Evolutionary conservation across 2,888 invertebrate species (phyloP).

Genomic region (Xestoiulus laeticollis): DNA sequence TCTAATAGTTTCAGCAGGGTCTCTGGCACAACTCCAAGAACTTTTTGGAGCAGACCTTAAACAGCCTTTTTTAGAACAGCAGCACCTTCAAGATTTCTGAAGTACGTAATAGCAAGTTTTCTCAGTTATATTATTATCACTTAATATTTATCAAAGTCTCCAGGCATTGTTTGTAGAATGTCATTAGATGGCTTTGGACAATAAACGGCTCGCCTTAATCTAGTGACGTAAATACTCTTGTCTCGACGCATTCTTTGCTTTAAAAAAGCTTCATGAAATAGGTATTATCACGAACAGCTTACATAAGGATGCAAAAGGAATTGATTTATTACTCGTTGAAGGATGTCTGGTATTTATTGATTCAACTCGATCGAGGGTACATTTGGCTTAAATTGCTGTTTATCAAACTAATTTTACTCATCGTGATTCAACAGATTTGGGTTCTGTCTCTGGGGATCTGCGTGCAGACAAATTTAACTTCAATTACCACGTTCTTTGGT

Average conservation of each 20-base stretch:
- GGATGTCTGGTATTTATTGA: background rate
- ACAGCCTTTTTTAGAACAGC: no score
- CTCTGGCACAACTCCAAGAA: no score
- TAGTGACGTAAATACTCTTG: background rate
- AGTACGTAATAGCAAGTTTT: background rate
- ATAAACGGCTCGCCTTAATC: background rate
- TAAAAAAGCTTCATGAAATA: background rate
- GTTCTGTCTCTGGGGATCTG: background rate
- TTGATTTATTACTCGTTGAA: background rate
- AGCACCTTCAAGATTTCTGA: no score
- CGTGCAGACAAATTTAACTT: background rate
- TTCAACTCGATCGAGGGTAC: background rate
- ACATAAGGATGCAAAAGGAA: background rate
- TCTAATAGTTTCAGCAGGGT: no score
- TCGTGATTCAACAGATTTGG: background rate
- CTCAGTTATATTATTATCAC: background rate
- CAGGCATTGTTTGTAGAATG: background rate
- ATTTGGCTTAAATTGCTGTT: background rate
- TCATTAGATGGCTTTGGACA: background rate
- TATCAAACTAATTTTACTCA: background rate
- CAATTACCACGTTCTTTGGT: no score
- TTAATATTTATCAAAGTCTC: background rate
- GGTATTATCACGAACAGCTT: background rate
- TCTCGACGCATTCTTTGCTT: background rate
- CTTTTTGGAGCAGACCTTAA: no score